Conservation (phyloP, 2,888 invertebrate genomes). For the Drosophila nigricruria region DNA sequence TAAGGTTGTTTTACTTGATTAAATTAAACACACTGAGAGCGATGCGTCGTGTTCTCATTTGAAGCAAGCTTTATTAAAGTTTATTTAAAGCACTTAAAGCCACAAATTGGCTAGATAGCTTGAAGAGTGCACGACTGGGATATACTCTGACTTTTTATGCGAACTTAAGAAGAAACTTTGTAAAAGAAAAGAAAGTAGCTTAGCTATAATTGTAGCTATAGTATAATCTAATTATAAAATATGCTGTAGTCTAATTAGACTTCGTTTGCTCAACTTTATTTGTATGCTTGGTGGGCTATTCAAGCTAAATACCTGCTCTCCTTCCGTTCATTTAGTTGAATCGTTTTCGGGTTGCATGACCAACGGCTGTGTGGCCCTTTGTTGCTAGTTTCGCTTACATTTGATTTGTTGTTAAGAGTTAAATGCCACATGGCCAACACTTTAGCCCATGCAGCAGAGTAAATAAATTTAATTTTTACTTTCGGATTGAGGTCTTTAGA, state of each 20-base stretch:
- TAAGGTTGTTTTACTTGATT: background rate
- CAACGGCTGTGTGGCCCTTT: slow-evolving; percentile 6
- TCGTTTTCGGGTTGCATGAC: background rate
- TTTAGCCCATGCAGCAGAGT: slow-evolving; percentile 55
- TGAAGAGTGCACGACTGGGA: background rate
- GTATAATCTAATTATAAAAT: too few relatives aligned
- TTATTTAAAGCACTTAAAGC: too few relatives aligned
- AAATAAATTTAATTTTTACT: slow-evolving; percentile 75
- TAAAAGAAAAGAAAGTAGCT: too few relatives aligned
- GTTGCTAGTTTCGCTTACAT: slow-evolving; percentile 55
- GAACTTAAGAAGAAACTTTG: too few relatives aligned
- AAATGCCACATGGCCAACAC: slow-evolving; percentile 68
- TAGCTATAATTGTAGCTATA: too few relatives aligned
- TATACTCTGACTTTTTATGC: too few relatives aligned
- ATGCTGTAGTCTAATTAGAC: background rate
- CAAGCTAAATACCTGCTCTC: background rate
- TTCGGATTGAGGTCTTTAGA: slow-evolving; percentile 24
- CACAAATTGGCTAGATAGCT: too few relatives aligned
- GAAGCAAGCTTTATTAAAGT: too few relatives aligned
- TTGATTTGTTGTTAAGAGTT: slow-evolving; percentile 66
- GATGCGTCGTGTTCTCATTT: too few relatives aligned
- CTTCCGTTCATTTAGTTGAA: background rate
- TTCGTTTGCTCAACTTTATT: background rate
- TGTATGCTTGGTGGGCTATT: background rate
- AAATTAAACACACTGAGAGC: background rate